These are phyloP conservation scores for Mastacembelus armatus DNA, from an alignment of 2,797 vertebrate genomes.

Conservation along the genomic window DNA sequence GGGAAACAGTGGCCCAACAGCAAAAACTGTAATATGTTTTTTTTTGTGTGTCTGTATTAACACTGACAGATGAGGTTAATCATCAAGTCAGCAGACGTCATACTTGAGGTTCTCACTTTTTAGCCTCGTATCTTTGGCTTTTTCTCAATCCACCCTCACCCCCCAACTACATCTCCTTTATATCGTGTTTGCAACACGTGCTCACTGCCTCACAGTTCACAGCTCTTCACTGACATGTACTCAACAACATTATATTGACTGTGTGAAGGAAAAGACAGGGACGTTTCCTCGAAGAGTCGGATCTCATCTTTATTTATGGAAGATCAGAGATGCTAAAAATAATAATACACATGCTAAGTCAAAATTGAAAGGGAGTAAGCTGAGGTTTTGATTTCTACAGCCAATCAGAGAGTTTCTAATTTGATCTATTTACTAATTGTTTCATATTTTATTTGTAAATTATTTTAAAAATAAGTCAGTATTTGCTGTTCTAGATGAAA, in stretches of 20 bases:
- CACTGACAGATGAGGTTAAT: slow-evolving; percentile 48
- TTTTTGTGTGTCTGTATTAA: slow-evolving; percentile 42
- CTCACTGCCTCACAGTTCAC: too few species aligned
- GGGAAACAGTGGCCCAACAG: slow-evolving; percentile 50
- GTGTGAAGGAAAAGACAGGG: slow-evolving; percentile 11
- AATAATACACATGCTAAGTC: background rate
- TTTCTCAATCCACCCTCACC: background rate
- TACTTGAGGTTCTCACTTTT: slow-evolving; percentile 43
- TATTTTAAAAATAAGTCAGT: too few species aligned
- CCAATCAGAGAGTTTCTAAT: too few species aligned
- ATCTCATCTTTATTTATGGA: background rate
- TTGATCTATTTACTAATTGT: too few species aligned
- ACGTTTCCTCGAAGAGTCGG: slow-evolving; percentile 15
- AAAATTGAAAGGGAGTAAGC: too few species aligned
- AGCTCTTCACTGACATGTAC: slow-evolving; percentile 20
- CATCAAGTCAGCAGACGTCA: slow-evolving; percentile 34
- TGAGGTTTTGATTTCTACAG: too few species aligned
- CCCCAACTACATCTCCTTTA: slow-evolving; percentile 3
- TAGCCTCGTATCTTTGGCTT: slow-evolving; percentile 36
- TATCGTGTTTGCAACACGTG: slow-evolving; percentile 7
- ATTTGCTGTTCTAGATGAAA: too few species aligned
- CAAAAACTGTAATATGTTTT: slow-evolving; percentile 4
- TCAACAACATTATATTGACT: slow-evolving; percentile 11
- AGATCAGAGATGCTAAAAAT: background rate
- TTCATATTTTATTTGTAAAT: too few species aligned